Evolutionary conservation across 2,113 vertebrate species (phyloP), one percentile per base, ranked within the genome.

Genomic region (Anoplopoma fimbria): DNA sequence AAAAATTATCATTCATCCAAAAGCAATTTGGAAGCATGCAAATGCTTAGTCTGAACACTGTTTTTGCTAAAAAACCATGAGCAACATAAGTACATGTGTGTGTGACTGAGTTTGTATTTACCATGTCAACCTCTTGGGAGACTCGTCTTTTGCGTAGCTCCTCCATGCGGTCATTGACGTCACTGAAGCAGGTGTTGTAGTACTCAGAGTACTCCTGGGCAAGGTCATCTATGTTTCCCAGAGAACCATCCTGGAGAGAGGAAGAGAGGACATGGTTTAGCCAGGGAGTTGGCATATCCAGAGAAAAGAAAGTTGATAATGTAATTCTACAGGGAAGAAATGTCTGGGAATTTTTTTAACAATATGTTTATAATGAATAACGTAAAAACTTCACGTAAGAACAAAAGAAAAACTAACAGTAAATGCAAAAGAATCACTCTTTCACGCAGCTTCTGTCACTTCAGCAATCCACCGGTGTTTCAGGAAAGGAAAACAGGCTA

Each of bases 181-280:
- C 98, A 0, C 96, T 95, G 90, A 97, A 97, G 87, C 97, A 98
- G 82, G 98, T 99, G 70, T 98, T 99, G 92, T 99, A 99, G 88
- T 99, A 99, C 89, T 99, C 97, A 4, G 98, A 97, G 93, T 98
- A 98, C 90, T 99, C 97, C 88, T 99, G 97, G 0, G 97, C 97
- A 88, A 99, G 95, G 92, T 99, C 98, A 90, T 99, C 98, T 81
- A 99, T 99, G 89, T 97, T 99, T 71, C 97, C 98, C 94, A 99
- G 92, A 51, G 98, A 99, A 79, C 98, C 98, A 67, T 99, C 98
- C 98, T 99, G 84, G 15, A 73, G 31, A 91, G 9, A 79, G 47
- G 45, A 77, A 78, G 77, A 88, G 27, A 31, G 0, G 36, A 9
- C 68, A 15, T 1, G 4, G 57, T 75, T 90, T 40, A 89, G 47